Conservation (phyloP, 2,113 vertebrate genomes). For the Sebastes fasciatus region DNA sequence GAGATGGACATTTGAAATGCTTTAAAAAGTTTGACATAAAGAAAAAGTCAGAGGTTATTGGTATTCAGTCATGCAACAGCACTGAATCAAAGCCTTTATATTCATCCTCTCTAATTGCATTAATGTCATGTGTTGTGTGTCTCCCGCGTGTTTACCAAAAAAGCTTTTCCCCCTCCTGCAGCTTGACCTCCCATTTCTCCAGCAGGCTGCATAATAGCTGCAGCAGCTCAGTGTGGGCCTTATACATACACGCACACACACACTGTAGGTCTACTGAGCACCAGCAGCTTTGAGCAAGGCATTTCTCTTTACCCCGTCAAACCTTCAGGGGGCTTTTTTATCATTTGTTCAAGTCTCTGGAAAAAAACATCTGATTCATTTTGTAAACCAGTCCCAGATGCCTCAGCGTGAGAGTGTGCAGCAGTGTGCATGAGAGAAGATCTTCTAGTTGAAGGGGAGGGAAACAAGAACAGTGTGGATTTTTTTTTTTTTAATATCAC, state of each 20-base stretch:
- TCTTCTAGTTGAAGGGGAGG: slow-evolving; percentile 69
- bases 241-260: slow-evolving; percentile 35
- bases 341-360: slow-evolving; percentile 88
- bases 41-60: slow-evolving; percentile 20
- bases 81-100: slow-evolving; percentile 64
- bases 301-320: slow-evolving; percentile 83
- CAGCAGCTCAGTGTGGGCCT: slow-evolving; percentile 66
- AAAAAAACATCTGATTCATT: slow-evolving; percentile 95
- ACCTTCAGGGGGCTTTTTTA: slow-evolving; percentile 91
- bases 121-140: slow-evolving; percentile 83
- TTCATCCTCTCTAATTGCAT: slow-evolving; percentile 81
- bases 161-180: slow-evolving; percentile 68
- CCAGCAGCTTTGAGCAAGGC: slow-evolving; percentile 75
- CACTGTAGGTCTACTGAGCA: slow-evolving; percentile 72
- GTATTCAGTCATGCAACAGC: slow-evolving; percentile 36
- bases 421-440: slow-evolving; percentile 58
- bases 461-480: slow-evolving; percentile 75
- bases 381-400: slow-evolving; percentile 89
- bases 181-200: slow-evolving; percentile 80
- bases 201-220: slow-evolving; percentile 68
- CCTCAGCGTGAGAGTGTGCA: slow-evolving; percentile 71
- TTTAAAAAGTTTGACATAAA: slow-evolving; percentile 8
- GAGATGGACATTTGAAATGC: background rate
- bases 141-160: slow-evolving; percentile 79
- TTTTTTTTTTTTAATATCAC: slow-evolving; percentile 55